Base-by-base conservation (phyloP, 2,797 vertebrate species). In the Hybognathus amarus region DNA sequence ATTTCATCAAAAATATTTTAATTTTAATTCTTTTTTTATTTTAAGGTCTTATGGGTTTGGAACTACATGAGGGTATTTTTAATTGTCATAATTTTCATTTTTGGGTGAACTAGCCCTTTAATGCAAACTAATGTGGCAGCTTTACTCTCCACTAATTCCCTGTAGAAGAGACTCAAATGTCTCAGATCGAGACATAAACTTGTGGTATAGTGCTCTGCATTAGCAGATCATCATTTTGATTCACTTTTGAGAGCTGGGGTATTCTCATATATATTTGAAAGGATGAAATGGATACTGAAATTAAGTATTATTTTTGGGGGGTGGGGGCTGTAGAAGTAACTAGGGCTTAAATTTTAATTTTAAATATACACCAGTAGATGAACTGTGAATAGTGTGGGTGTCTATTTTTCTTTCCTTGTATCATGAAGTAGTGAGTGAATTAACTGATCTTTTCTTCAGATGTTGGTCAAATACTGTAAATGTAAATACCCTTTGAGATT, bases 381-480 rank as follows among this genome's bases (percentile, higher is more conserved):
- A 75, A 79, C 75, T 87, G 74, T 84, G 69, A 84, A 82, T 36
- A 75, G 79, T 59, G 47, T 77, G 63, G 63, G 33, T 78, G 50
- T 83, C 63, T 42, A 52, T 70, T 73, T 56, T 82, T 30, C 0
- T 30, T 7, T 2, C 38, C 5, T 6, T 52, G 6, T 54, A 61
- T 83, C n/a, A 52, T 67, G 38, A 77, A 75, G 2, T 80, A 70
- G 52, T 80, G 27, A 50, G 38, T 80, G 27, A 50, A 27, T 79
- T 38, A 63, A 42, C 54, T n/a, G 76, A 81, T 56, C 36, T 83
- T 83, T 47, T 80, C 10, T 78, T 61, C 40, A 67, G 56, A 70
- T 54, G 67, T 71, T 42, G 69, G 64, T 69, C 59, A 80, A 56
- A 64, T 69, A 79, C 79, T 80, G 76, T 84, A 66, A 70, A 40